These are phyloP conservation scores for Chymomyza costata DNA, from an alignment of 1,140 invertebrate genomes.

Conservation along the genomic window DNA sequence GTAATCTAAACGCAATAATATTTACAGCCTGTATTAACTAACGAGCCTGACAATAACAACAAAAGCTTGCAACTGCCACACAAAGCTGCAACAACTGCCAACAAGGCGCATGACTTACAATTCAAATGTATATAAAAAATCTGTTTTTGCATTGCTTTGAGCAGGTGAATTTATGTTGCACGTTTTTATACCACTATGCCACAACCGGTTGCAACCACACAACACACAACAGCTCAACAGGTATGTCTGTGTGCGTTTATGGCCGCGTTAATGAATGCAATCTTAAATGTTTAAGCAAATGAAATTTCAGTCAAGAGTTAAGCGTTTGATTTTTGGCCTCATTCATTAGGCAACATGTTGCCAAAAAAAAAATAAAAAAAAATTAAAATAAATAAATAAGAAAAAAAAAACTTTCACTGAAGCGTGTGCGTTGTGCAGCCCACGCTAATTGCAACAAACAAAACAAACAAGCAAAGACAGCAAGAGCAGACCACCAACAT, in stretches of 20 bases:
- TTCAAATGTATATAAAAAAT: conserved; percentile 1
- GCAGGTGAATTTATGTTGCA: conserved; percentile 26
- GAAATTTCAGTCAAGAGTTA: conserved; percentile 25
- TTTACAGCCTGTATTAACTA: conserved; percentile 72
- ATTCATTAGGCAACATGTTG: conserved; percentile 29
- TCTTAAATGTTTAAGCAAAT: conserved; percentile 22
- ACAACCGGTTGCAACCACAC: conserved; percentile 39
- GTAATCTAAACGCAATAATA: too few relatives aligned
- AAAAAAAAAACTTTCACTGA: conserved; percentile 1
- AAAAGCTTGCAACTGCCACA: conserved; percentile 4
- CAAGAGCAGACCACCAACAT: conserved; percentile 48
- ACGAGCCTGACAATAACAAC: conserved; percentile 37
- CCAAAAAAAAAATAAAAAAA: too few relatives aligned
- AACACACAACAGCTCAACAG: conserved; percentile 38
- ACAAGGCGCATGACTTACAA: too few relatives aligned
- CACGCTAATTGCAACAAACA: conserved; percentile 47
- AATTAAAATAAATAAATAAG: too few relatives aligned
- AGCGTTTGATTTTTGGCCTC: background rate
- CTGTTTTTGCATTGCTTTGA: conserved; percentile 20
- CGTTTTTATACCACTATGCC: conserved; percentile 10
- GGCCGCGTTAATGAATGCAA: conserved; percentile 23
- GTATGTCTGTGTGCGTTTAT: conserved; percentile 30
- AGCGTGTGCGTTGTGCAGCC: conserved; percentile 9
- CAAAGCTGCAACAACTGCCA: background rate
- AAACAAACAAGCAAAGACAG: conserved; percentile 13